Evolutionary conservation across 2,113 vertebrate species (phyloP).

Genomic region (Ochotona curzoniae): DNA sequence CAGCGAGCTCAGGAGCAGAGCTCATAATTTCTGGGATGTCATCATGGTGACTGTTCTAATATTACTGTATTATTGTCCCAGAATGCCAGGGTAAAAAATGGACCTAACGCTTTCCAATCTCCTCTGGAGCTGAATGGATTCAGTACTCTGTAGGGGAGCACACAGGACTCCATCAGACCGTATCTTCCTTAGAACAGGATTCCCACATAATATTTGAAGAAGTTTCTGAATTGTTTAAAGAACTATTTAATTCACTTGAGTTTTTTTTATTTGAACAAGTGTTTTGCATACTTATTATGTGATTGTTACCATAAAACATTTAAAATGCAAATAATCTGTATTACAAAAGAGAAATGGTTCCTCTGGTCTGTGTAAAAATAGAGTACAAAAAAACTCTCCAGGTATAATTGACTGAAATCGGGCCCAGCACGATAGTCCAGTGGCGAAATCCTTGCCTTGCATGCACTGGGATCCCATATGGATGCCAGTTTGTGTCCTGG

Average conservation of each 20-base stretch:
- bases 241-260: background rate
- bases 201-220: background rate
- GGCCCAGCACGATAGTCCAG: no score
- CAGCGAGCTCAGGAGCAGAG: background rate
- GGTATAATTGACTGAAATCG: no score
- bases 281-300: conserved; percentile 11
- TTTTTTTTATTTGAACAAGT: conserved; percentile 7
- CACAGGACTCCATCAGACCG: background rate
- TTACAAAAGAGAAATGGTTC: no score
- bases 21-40: background rate
- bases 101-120: background rate
- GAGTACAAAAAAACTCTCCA: no score
- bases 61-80: background rate
- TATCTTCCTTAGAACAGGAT: background rate
- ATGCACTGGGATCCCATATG: no score
- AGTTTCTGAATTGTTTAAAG: background rate
- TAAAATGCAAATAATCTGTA: background rate
- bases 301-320: conserved; percentile 4
- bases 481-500: no score
- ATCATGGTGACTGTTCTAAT: background rate
- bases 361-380: no score
- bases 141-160: background rate
- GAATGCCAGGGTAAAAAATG: conserved; percentile 21
- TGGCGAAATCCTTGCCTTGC: no score
- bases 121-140: background rate